Conservation (phyloP, 2,113 vertebrate genomes). For the Oceanites oceanicus region DNA sequence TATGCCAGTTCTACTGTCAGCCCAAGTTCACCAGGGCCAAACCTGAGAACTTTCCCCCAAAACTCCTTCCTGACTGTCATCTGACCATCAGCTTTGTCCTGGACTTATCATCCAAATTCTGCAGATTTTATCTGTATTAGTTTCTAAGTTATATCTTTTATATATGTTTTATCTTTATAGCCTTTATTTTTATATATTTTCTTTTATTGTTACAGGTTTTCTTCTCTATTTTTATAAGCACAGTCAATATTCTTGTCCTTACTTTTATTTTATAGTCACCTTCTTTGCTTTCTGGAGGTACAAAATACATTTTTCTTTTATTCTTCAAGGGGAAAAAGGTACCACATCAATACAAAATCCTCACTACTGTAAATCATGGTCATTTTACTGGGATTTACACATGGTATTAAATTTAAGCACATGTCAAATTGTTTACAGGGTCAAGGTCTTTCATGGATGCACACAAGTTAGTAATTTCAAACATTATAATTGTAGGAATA, state of each 20-base stretch:
- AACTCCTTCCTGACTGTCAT: not conserved
- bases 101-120: not conserved
- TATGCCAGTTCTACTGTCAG: not conserved
- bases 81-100: not conserved
- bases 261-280: not conserved
- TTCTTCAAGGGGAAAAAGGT: not conserved
- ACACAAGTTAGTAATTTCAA: not conserved
- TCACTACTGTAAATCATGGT: not conserved
- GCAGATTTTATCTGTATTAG: not conserved
- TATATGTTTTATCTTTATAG: not conserved
- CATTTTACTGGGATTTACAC: not conserved
- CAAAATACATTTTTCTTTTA: not conserved
- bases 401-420: not conserved
- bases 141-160: not conserved
- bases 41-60: not conserved
- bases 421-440: not conserved
- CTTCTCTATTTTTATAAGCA: not conserved
- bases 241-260: not conserved
- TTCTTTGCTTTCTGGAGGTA: not conserved
- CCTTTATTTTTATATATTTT: not conserved
- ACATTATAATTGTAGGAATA: not conserved
- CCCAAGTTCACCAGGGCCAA: not conserved
- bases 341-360: not conserved
- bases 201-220: not conserved
- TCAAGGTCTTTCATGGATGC: not conserved